These are phyloP conservation scores for Turritopsis rubra DNA, from an alignment of 30 jellyfish, hydroid and myxozoan species.

Conservation along the genomic window DNA sequence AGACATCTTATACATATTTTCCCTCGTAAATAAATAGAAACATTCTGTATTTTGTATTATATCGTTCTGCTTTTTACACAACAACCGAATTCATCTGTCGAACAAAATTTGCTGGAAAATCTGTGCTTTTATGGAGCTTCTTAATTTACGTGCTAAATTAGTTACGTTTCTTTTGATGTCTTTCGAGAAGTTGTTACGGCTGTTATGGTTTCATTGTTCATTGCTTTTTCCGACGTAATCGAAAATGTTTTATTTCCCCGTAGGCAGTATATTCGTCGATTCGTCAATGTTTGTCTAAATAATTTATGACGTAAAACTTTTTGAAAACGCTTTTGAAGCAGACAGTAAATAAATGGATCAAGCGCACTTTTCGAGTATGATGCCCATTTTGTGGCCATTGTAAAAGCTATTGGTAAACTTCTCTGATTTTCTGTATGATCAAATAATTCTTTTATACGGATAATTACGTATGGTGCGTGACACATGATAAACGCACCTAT, in stretches of 20 bases:
- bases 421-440: slow-evolving; percentile 26
- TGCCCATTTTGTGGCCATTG: slow-evolving; percentile 54
- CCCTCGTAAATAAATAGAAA: no score
- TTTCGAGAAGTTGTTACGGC: background rate
- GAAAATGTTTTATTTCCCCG: background rate
- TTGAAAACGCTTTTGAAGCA: slow-evolving; percentile 63
- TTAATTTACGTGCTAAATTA: no score
- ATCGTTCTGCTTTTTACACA: background rate
- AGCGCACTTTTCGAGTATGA: slow-evolving; percentile 72
- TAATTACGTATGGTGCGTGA: slow-evolving; percentile 62
- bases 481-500: slow-evolving; percentile 68
- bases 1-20: no score
- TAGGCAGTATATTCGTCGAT: background rate
- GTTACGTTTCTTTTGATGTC: background rate
- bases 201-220: background rate
- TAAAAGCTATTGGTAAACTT: slow-evolving; percentile 32
- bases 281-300: background rate
- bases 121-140: no score
- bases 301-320: slow-evolving; percentile 30
- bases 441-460: slow-evolving; percentile 48
- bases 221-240: background rate
- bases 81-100: background rate
- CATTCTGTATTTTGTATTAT: background rate
- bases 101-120: no score
- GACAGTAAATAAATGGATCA: slow-evolving; percentile 66